phyloP scores from a whole-genome alignment of 1,140 invertebrate genomes.

The Caerostris darwini region DNA sequence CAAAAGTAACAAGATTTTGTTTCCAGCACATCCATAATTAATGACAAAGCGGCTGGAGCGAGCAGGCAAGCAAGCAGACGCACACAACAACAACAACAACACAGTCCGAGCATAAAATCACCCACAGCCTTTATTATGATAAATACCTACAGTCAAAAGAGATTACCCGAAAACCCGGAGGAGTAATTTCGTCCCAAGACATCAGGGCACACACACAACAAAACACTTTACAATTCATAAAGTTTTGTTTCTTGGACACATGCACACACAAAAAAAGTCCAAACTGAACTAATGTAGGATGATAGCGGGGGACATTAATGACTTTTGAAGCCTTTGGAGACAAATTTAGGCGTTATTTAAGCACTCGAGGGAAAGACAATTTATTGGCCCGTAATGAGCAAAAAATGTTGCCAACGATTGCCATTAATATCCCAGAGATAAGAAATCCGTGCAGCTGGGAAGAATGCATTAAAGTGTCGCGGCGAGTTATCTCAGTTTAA shows the following conservation, averaged over 20 bases:
- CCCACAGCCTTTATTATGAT: slow-evolving; percentile 56
- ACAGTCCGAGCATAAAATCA: slow-evolving; percentile 2
- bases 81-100: too few relatives aligned
- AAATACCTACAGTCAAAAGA: slow-evolving; percentile 32
- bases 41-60: not conserved
- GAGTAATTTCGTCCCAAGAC: not conserved
- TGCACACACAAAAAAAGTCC: too few relatives aligned
- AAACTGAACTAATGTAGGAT: too few relatives aligned
- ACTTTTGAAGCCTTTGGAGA: slow-evolving; percentile 43
- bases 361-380: slow-evolving; percentile 33
- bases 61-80: not conserved
- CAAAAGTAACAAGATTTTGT: not conserved
- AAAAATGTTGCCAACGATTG: slow-evolving; percentile 38
- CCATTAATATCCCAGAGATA: slow-evolving; percentile 42
- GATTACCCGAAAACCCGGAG: slow-evolving; percentile 4
- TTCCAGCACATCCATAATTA: not conserved
- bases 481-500: slow-evolving; percentile 25
- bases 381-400: slow-evolving; percentile 56
- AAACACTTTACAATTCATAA: slow-evolving; percentile 58
- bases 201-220: slow-evolving; percentile 2
- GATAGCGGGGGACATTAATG: slow-evolving; percentile 10
- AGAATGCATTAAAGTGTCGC: slow-evolving; percentile 43
- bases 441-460: not conserved
- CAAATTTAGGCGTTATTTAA: slow-evolving; percentile 51
- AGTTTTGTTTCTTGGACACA: not conserved